These are phyloP conservation scores for Aspidiotus rigidus DNA, from an alignment of 2,888 invertebrate genomes.

Conservation along the genomic window DNA sequence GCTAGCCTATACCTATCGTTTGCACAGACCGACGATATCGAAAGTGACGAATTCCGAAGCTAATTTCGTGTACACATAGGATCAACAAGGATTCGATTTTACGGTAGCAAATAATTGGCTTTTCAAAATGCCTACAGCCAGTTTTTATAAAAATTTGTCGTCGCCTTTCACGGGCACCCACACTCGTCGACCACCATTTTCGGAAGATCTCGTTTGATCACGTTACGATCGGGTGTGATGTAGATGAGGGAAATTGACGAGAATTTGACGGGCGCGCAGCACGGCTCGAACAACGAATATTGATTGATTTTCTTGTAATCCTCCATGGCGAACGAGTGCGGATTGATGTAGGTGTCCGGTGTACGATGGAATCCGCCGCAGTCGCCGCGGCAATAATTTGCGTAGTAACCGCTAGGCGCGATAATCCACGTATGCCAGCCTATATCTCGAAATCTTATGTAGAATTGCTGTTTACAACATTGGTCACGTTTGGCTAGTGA, in stretches of 20 bases:
- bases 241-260: conserved; percentile 87
- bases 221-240: conserved; percentile 79
- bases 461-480: conserved; percentile 82
- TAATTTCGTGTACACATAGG: no score
- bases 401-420: conserved; percentile 80
- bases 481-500: conserved; percentile 59
- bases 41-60: no score
- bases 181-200: conserved; percentile 96
- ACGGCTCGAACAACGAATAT: conserved; percentile 72
- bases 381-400: conserved; percentile 86
- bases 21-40: no score
- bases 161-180: conserved; percentile 67
- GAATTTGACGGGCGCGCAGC: conserved; percentile 86
- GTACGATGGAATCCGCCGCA: conserved; percentile 67
- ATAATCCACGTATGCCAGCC: conserved; percentile 96
- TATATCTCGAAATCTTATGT: conserved; percentile 80
- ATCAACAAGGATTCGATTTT: no score
- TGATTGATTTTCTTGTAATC: conserved; percentile 71
- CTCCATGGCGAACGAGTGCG: conserved; percentile 78
- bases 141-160: not conserved
- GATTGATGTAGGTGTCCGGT: conserved; percentile 72
- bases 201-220: conserved; percentile 85
- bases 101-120: no score
- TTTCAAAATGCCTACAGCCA: no score
- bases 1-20: no score